Evolutionary conservation across 2,888 invertebrate genomes (phyloP).

Genomic region (Aphodius sticticus): DNA sequence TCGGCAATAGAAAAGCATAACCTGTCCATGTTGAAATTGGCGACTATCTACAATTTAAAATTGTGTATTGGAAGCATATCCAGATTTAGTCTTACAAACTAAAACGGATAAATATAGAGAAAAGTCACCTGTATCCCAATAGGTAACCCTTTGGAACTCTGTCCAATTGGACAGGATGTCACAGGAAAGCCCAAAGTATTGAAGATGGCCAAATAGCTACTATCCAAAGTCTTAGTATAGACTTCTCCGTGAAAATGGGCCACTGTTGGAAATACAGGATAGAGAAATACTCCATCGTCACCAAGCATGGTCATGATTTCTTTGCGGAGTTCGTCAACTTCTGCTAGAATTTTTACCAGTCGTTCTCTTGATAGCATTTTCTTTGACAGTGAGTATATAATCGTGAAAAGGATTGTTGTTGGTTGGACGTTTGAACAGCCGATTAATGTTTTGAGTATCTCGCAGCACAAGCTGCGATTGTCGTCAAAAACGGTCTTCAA

Average conservation of each 20-base stretch:
- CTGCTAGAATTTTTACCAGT: not conserved
- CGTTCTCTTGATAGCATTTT: conserved; percentile 39
- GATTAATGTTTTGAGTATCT: conserved; percentile 48
- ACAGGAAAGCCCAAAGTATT: conserved; percentile 89
- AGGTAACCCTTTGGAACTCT: conserved; percentile 83
- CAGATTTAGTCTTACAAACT: not conserved
- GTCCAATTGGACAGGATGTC: conserved; percentile 85
- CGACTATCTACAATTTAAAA: conserved; percentile 66
- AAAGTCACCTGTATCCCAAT: conserved; percentile 79
- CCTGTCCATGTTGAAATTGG: conserved; percentile 82
- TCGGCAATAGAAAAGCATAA: conserved; percentile 87
- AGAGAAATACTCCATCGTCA: conserved; percentile 86
- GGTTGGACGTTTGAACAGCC: conserved; percentile 22
- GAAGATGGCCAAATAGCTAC: conserved; percentile 84
- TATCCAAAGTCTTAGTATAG: conserved; percentile 80
- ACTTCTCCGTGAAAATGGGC: conserved; percentile 92
- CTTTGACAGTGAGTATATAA: conserved; percentile 59
- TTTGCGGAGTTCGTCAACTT: conserved; percentile 4
- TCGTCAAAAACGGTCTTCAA: conserved; percentile 17
- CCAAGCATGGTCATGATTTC: conserved; percentile 74
- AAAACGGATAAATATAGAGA: not conserved
- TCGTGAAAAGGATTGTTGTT: conserved; percentile 15
- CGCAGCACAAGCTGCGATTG: conserved; percentile 47
- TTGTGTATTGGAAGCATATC: not conserved
- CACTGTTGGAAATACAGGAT: conserved; percentile 88